Percentiles rank a stretch among this genome's conserved stretches.
These are phyloP conservation scores for Trissolcus brochymenae DNA, from an alignment of 2,888 invertebrate genomes.

Conservation along the genomic window DNA sequence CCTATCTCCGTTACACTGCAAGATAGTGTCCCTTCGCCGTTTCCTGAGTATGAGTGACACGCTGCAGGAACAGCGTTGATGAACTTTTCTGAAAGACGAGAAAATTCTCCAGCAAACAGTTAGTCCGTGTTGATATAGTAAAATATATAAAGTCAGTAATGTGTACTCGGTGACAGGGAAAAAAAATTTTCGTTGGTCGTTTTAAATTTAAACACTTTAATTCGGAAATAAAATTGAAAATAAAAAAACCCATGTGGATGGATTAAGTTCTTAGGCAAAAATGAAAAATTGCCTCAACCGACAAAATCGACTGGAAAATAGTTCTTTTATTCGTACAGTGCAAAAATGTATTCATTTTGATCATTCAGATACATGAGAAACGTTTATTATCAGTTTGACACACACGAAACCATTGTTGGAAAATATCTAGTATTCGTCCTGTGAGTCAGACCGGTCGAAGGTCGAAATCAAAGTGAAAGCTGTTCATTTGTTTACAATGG, in stretches of 20 bases:
- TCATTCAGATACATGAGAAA: not conserved
- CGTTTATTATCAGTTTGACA: constrained; percentile 8
- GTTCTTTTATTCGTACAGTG: too few species aligned
- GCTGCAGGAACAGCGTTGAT: constrained; percentile 26
- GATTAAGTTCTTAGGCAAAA: too few species aligned
- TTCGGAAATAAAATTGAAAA: too few species aligned
- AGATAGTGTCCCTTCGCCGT: constrained; percentile 57
- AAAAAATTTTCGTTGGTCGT: too few species aligned
- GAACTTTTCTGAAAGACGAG: constrained; percentile 44
- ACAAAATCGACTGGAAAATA: too few species aligned
- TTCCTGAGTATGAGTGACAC: constrained; percentile 54
- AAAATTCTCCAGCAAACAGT: constrained; percentile 20
- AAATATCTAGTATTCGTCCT: constrained; percentile 46
- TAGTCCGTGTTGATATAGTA: constrained; percentile 12
- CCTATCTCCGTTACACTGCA: constrained; percentile 54
- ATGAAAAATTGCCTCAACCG: too few species aligned
- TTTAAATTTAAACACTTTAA: too few species aligned
- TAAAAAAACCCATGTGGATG: too few species aligned
- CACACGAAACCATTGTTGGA: constrained; percentile 15
- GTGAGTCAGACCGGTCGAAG: constrained; percentile 48
- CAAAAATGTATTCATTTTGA: not conserved
- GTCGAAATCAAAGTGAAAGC: constrained; percentile 56
- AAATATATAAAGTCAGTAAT: constrained; percentile 7
- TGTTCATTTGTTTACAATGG: constrained; percentile 57
- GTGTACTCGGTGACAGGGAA: not conserved